Percentiles rank a stretch among this genome's conserved stretches.
phyloP scores from a whole-genome alignment of 2,113 vertebrate genomes.

The Rhinopomastus cyanomelas region DNA sequence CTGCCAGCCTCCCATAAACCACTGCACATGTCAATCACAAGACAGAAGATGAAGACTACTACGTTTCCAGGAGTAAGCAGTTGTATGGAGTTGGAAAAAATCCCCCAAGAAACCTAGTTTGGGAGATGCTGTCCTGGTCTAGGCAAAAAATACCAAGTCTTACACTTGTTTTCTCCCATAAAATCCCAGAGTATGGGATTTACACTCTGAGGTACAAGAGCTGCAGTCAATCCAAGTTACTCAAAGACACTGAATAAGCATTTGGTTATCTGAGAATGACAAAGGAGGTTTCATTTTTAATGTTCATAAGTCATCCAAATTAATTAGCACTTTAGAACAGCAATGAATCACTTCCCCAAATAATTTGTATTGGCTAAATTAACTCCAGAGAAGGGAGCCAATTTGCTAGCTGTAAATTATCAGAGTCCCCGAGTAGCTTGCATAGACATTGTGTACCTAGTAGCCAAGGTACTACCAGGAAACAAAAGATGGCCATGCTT shows the following conservation, averaged over 20 bases:
- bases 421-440: slow-evolving; percentile 19
- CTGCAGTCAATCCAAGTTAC: background rate
- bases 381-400: slow-evolving; percentile 55
- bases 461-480: slow-evolving; percentile 44
- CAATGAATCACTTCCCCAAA: slow-evolving; percentile 63
- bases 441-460: background rate
- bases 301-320: slow-evolving; percentile 49
- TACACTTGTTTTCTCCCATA: background rate
- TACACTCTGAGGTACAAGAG: background rate
- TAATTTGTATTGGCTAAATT: slow-evolving; percentile 62
- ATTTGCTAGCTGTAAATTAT: slow-evolving; percentile 56
- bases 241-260: slow-evolving; percentile 31
- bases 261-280: slow-evolving; percentile 41
- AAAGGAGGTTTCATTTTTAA: slow-evolving; percentile 57
- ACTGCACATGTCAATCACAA: background rate
- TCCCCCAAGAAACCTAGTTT: background rate
- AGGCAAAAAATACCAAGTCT: background rate
- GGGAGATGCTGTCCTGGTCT: background rate
- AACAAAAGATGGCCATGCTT: slow-evolving; percentile 46
- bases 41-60: background rate
- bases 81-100: background rate
- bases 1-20: background rate
- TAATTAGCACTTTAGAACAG: slow-evolving; percentile 47
- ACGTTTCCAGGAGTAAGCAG: background rate
- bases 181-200: background rate